Base-by-base conservation (phyloP, 2,888 invertebrate genomes). In the Gastracanthus pulcherrimus region DNA sequence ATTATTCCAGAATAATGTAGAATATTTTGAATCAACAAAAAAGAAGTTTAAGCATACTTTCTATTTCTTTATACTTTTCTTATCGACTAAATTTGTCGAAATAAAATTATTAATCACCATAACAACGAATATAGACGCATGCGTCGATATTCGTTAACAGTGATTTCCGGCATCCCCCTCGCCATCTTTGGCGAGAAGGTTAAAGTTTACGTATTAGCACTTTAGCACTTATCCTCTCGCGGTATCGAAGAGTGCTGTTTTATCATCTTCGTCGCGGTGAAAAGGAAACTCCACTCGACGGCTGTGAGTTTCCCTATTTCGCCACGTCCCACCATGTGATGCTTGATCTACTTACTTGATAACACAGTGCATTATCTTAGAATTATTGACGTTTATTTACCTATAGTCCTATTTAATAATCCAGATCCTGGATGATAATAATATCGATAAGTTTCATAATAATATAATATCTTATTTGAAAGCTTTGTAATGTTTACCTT, bases 281-380 rank as follows among this genome's bases (percentile, higher is more conserved):
- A n/a, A n/a, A n/a, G n/a, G n/a, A n/a, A n/a, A n/a, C n/a, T n/a
- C n/a, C n/a, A n/a, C n/a, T n/a, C n/a, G n/a, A n/a, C n/a, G n/a
- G n/a, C n/a, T n/a, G n/a, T n/a, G n/a, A n/a, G n/a, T n/a, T n/a
- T n/a, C n/a, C n/a, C n/a, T n/a, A n/a, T n/a, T n/a, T 45, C 45
- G n/a, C 2, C n/a, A n/a, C 45, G 45, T n/a, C 45, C 23, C 31
- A 74, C 74, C 6, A 19, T 34, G 45, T 31, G 29, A 16, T 19
- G 34, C 41, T 72, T n/a, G 9, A 72, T 72, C 72, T 72, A 60
- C 60, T 74, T 74, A 23, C 45, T 13, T n/a, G 45, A 16, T 16
- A 45, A 45, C n/a, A 13, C 2, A 45, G 13, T 13, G 13, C 13
- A 16, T 13, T 1, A 45, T 13, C 3, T 45, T 16, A 41, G 45